Conservation (phyloP, 2,113 vertebrate species). For the Nettapus auritus region DNA sequence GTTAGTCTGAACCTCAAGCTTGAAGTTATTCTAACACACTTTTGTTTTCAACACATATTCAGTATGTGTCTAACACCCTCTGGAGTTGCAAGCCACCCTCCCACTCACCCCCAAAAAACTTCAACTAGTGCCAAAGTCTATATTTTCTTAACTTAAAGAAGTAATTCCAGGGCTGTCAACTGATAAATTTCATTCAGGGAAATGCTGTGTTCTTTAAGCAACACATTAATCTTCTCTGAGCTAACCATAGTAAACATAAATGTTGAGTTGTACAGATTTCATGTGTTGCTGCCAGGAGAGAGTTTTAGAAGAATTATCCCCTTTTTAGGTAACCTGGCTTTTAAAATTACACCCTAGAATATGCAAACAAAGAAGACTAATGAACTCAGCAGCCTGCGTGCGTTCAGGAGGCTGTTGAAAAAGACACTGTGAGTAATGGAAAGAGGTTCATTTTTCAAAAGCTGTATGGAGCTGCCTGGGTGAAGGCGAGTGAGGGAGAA, state of each 20-base stretch:
- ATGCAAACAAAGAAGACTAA: constrained; percentile 46
- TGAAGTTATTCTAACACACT: constrained; percentile 28
- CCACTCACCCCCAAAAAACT: constrained; percentile 34
- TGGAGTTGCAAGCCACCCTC: constrained; percentile 52
- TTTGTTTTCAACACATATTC: constrained; percentile 62
- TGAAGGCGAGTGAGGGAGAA: neutral
- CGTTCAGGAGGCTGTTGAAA: constrained; percentile 1
- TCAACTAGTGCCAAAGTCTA: constrained; percentile 42
- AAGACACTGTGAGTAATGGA: constrained; percentile 39
- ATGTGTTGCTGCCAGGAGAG: constrained; percentile 43
- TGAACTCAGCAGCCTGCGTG: constrained; percentile 12
- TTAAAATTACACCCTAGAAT: constrained; percentile 55
- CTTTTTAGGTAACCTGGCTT: constrained; percentile 61
- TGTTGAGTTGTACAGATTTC: constrained; percentile 27
- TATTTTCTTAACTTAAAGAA: constrained; percentile 59
- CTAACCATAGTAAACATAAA: constrained; percentile 48
- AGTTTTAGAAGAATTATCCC: constrained; percentile 45
- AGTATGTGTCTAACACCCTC: constrained; percentile 39
- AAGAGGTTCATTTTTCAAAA: constrained; percentile 58
- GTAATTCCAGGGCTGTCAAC: constrained; percentile 44
- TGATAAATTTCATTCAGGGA: constrained; percentile 51
- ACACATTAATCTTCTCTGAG: constrained; percentile 53
- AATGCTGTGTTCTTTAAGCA: constrained; percentile 16
- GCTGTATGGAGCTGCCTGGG: neutral
- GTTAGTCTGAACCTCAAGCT: neutral